Percentiles rank a stretch among this genome's conserved stretches.
Conservation (phyloP, 92 coral and sea anemone genomes). For the Bergia sp. region DNA sequence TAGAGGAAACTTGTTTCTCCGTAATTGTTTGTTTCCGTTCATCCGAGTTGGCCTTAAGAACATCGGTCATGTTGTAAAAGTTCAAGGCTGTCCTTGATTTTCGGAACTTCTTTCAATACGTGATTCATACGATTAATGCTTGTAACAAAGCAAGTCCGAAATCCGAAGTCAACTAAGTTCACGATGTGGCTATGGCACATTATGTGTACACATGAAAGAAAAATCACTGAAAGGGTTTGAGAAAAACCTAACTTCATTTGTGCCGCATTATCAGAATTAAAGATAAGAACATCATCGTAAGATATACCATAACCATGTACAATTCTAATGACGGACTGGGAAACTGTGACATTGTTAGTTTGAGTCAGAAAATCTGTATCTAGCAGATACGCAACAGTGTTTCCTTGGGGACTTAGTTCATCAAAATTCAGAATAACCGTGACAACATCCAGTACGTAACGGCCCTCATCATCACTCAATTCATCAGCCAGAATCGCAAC, state of each 20-base stretch:
- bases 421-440: conserved; percentile 54
- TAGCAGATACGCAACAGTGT: conserved; percentile 49
- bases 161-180: no score
- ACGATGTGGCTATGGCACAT: conserved; percentile 37
- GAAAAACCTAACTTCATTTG: conserved; percentile 30
- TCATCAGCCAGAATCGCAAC: conserved; percentile 45
- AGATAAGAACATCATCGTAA: conserved; percentile 39
- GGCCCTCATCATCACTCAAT: conserved; percentile 46
- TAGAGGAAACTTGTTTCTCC: not conserved
- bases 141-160: not conserved
- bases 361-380: conserved; percentile 55
- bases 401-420: conserved; percentile 54
- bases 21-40: not conserved
- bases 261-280: conserved; percentile 45
- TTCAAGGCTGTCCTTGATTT: not conserved
- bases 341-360: conserved; percentile 43
- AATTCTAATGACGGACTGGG: conserved; percentile 40
- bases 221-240: conserved; percentile 26
- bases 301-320: conserved; percentile 40
- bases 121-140: not conserved
- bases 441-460: conserved; percentile 50
- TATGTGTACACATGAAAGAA: conserved; percentile 44
- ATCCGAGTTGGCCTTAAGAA: not conserved
- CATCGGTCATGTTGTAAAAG: not conserved
- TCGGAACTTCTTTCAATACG: not conserved